Evolutionary conservation across 2,888 invertebrate genomes (phyloP), one percentile per base, ranked within the genome.

Genomic region (Xylophagus ater): DNA sequence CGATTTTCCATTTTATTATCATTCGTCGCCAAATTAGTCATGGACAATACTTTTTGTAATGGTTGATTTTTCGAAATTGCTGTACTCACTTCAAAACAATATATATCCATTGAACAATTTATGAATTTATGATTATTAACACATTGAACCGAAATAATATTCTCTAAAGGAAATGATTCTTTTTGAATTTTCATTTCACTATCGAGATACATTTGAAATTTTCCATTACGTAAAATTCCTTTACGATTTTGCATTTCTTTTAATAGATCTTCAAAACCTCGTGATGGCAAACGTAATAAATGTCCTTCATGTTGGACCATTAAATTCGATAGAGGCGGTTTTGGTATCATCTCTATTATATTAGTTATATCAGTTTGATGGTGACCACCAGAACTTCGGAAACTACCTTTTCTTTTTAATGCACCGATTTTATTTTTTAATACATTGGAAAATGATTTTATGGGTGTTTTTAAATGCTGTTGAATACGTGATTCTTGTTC

Each of bases 211-310:
- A 84, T 82, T 47, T 76, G 71, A 19, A 88, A 66, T 54, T 78
- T 78, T 30, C 79, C 74, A 47, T 82, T 80, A 4, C 78, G 73
- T 17, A 87, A 59, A 26, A 80, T 72, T 54, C 80, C 81, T 62
- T 77, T 78, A 28, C 81, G 70, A n/a, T 72, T 72, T 45, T 80
- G 79, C 53, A 81, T 74, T 56, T 86, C 84, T 46, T 82, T 83
- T 36, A 84, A 74, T 40, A 81, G 66, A 47, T 81, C 79, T 49
- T 81, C 81, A 2, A 80, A 78, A 1, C 75, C 73, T 7, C 78
- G 76, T 6, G 61, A 55, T 4, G 65, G 63, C 14, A 65, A 60
- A 2, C 62, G 58, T 45, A 65, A 59, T 25, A 65, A 40, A 1
- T 59, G 62, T 0, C 63, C 62, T 46, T 64, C 63, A 42, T 63